Percentiles rank a stretch among this genome's conserved stretches.
Evolutionary conservation across 2,888 invertebrate species (phyloP).

Genomic region (Drosophila rubida): DNA sequence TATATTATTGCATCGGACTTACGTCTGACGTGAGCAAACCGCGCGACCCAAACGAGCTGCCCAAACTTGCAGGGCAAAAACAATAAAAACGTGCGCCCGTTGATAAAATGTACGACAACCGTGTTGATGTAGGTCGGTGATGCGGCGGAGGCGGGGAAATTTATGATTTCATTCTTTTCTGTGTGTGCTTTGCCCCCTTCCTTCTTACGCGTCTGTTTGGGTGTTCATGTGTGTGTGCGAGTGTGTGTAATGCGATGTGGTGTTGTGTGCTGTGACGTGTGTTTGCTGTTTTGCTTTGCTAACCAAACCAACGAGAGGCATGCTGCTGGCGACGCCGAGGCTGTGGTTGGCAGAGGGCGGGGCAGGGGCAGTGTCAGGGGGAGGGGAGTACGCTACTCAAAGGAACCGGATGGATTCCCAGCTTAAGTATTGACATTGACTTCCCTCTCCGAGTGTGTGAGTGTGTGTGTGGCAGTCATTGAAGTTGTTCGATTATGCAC

Average conservation of each 20-base stretch:
- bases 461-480: conserved; percentile 39
- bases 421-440: conserved; percentile 41
- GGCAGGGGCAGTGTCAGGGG: not conserved
- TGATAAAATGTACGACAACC: conserved; percentile 51
- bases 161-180: conserved; percentile 63
- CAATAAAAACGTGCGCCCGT: conserved; percentile 43
- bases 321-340: not conserved
- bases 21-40: conserved; percentile 17
- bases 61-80: conserved; percentile 40
- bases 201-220: conserved; percentile 12
- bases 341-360: not conserved
- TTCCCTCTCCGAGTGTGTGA: conserved; percentile 16
- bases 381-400: not conserved
- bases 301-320: conserved; percentile 29
- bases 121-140: conserved; percentile 57
- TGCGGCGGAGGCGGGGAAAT: conserved; percentile 23
- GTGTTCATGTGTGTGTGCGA: no score
- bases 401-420: conserved; percentile 17
- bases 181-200: conserved; percentile 21
- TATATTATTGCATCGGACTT: not conserved
- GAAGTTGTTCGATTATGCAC: conserved; percentile 66
- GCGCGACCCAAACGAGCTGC: not conserved
- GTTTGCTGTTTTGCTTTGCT: conserved; percentile 32
- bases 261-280: conserved; percentile 7
- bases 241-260: not conserved